A percentile compares a stretch with the other conserved stretches of the same genome.
phyloP scores from a whole-genome alignment of 1,140 invertebrate species.

The Schlechtendalia chinensis region DNA sequence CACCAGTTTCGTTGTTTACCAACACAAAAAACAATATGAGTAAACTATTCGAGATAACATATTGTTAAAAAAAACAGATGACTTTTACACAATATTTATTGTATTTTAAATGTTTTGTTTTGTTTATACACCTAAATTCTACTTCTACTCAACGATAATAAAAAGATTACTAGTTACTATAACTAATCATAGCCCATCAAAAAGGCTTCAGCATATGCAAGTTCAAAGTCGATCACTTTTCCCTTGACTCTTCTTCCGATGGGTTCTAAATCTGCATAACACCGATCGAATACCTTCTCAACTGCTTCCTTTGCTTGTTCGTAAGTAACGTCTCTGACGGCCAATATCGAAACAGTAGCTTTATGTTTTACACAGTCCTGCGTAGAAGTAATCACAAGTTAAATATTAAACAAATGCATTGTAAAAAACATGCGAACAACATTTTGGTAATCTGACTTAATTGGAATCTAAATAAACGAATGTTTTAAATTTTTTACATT shows the following conservation, averaged over 20 bases:
- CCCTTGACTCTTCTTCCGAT: constrained; percentile 79
- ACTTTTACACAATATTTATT: neutral
- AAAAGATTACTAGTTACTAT: neutral
- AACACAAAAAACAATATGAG: too few relatives aligned
- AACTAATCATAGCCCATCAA: constrained; percentile 74
- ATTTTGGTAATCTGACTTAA: neutral
- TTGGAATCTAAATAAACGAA: too few relatives aligned
- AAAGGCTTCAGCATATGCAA: constrained; percentile 73
- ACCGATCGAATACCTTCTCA: constrained; percentile 85
- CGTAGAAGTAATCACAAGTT: neutral
- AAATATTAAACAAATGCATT: neutral
- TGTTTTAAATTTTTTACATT: too few relatives aligned
- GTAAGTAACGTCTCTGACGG: constrained; percentile 72
- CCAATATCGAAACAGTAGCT: constrained; percentile 77
- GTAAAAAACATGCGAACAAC: neutral
- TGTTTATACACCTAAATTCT: constrained; percentile 22
- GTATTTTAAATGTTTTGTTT: constrained; percentile 32
- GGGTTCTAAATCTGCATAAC: constrained; percentile 91
- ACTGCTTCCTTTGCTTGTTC: constrained; percentile 74
- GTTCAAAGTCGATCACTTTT: constrained; percentile 73
- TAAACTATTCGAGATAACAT: too few relatives aligned
- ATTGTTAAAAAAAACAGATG: too few relatives aligned
- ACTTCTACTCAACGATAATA: constrained; percentile 9
- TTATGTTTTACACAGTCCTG: constrained; percentile 88
- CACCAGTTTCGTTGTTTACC: too few relatives aligned